phyloP scores from a whole-genome alignment of 2,888 invertebrate species.

The Drosophila birchii region DNA sequence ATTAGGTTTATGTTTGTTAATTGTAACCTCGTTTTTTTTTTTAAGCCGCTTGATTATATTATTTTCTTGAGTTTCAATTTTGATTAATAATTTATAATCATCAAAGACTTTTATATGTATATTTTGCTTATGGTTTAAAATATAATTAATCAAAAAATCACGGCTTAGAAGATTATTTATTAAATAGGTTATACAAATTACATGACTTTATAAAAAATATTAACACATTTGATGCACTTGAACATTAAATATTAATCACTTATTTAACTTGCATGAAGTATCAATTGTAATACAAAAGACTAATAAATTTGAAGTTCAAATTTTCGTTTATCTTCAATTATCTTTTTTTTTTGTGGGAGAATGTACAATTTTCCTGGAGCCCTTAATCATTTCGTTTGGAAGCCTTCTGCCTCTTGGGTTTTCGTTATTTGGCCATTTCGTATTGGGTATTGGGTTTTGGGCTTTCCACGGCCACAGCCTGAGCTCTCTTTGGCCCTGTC shows the following conservation, averaged over 20 bases:
- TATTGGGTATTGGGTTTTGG: constrained; percentile 3
- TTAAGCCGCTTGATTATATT: no score
- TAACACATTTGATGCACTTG: no score
- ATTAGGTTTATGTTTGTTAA: no score
- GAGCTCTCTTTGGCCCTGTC: constrained; percentile 54
- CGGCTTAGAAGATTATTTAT: neutral
- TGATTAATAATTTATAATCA: neutral
- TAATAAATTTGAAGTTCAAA: neutral
- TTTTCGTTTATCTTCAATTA: constrained; percentile 14
- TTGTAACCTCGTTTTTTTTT: no score
- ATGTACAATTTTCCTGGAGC: constrained; percentile 23
- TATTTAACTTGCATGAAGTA: no score
- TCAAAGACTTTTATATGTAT: neutral
- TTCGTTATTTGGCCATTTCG: constrained; percentile 18
- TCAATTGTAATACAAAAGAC: no score
- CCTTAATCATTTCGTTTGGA: constrained; percentile 48
- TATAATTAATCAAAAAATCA: neutral
- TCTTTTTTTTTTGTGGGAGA: constrained; percentile 8
- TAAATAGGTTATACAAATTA: neutral
- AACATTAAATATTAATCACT: no score
- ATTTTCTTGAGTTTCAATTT: neutral
- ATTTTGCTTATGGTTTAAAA: no score
- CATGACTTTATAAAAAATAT: neutral
- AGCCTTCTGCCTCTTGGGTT: constrained; percentile 36
- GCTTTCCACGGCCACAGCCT: constrained; percentile 10